Evolutionary conservation across 2,113 vertebrate species (phyloP).

Genomic region (Burhinus oedicnemus): DNA sequence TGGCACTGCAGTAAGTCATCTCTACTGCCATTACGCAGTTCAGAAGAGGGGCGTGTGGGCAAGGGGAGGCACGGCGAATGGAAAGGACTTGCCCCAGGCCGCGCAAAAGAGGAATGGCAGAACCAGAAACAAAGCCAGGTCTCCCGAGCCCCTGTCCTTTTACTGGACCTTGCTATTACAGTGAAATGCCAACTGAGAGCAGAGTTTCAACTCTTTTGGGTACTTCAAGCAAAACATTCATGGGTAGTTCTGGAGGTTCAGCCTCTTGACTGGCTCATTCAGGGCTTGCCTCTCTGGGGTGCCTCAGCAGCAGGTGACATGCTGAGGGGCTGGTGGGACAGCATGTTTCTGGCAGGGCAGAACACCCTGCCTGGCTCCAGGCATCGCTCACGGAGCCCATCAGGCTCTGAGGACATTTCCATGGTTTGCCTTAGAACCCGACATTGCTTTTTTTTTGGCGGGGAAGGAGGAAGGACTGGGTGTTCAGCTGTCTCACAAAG

Average conservation of each 20-base stretch:
- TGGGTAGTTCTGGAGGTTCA: background rate
- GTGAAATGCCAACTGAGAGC: background rate
- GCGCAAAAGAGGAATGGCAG: background rate
- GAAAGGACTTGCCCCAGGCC: background rate
- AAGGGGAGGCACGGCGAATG: background rate
- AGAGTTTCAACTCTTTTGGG: background rate
- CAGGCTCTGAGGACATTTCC: background rate
- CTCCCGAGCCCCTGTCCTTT: background rate
- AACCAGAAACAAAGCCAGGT: background rate
- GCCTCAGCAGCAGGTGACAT: background rate
- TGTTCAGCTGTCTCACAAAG: background rate
- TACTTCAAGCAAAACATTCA: background rate
- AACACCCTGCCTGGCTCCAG: background rate
- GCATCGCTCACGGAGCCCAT: fast-evolving
- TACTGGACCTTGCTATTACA: background rate
- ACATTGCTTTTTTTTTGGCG: background rate
- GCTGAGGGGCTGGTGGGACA: fast-evolving
- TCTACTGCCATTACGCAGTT: background rate
- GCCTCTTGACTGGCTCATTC: background rate
- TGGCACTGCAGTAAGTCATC: background rate
- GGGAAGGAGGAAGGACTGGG: background rate
- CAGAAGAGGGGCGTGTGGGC: background rate
- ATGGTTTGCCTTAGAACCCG: background rate
- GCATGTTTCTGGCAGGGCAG: background rate
- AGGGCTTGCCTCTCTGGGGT: fast-evolving